These are phyloP conservation scores for Sipha flava DNA, from an alignment of 1,140 invertebrate genomes.

Conservation along the genomic window DNA sequence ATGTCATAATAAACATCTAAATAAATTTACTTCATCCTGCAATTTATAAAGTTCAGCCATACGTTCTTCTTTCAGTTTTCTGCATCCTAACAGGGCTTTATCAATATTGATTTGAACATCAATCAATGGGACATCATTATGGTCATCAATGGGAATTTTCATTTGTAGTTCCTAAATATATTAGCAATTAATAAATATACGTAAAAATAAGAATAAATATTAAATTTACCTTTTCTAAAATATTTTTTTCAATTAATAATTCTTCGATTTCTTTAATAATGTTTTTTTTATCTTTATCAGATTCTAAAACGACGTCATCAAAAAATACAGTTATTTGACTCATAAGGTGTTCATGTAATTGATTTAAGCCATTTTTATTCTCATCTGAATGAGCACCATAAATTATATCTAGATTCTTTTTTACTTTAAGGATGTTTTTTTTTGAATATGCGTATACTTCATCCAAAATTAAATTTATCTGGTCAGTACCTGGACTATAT, in stretches of 20 bases:
- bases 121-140: slow-evolving; percentile 17
- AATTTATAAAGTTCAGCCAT: slow-evolving; percentile 6
- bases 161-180: slow-evolving; percentile 5
- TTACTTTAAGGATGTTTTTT: not conserved
- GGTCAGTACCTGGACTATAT: not conserved
- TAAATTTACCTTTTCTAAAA: not conserved
- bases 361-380: not conserved
- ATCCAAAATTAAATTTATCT: slow-evolving; percentile 12
- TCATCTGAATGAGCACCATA: slow-evolving; percentile 7
- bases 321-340: slow-evolving; percentile 14
- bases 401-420: not conserved
- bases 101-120: slow-evolving; percentile 28
- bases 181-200: not conserved
- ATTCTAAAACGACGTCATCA: slow-evolving; percentile 6
- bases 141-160: not conserved
- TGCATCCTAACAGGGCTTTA: not conserved
- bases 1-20: not conserved
- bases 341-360: slow-evolving; percentile 6
- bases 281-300: slow-evolving; percentile 7
- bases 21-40: slow-evolving; percentile 18
- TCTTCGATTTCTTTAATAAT: slow-evolving; percentile 31
- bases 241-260: not conserved
- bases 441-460: not conserved
- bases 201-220: not conserved
- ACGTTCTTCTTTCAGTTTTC: slow-evolving; percentile 28